Evolutionary conservation across 2,888 invertebrate genomes (phyloP), one percentile per base, ranked within the genome.

Genomic region (Drosophila mercatorum): DNA sequence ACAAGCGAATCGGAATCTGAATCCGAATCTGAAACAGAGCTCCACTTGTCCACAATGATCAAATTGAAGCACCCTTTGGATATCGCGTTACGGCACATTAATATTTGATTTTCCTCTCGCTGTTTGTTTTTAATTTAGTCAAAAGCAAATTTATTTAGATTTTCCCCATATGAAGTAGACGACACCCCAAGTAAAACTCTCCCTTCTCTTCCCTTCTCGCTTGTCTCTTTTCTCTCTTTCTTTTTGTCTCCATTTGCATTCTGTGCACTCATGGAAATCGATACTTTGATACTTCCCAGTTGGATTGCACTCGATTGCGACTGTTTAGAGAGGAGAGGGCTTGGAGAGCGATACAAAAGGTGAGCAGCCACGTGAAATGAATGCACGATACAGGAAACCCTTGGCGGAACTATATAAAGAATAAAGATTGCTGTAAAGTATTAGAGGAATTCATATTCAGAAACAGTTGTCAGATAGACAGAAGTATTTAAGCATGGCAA

Each of bases 91-190:
- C 80, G 79, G 79, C 65, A 79, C 81, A 83, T 90, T 89, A 90
- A 91, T 90, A 85, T 90, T 90, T 91, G 88, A 90, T 78, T 90
- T 88, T 75, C 75, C 77, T 89, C 88, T 86, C 75, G 77, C 76
- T 89, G 90, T 87, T 87, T 87, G 88, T 79, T 88, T 87, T 87
- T 90, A 80, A 87, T 90, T 88, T 87, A 60, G 75, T 80, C 78
- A 38, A 90, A 72, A 78, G 88, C 81, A 78, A 85, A 88, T 87
- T 76, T 89, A 75, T 80, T 76, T 81, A 75, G 83, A 80, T 66
- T 67, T 59, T 63, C 62, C 74, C 68, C 64, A 63, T 49, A 68
- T 38, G 53, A 53, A 26, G 55, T n/a, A 82, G 55, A 70, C 53
- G 38, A 47, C 52, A 43, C 63, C 60, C 72, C 68, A 72, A 75